These are phyloP conservation scores for Cephus runcator DNA, from an alignment of 2,888 invertebrate species.

Conservation along the genomic window DNA sequence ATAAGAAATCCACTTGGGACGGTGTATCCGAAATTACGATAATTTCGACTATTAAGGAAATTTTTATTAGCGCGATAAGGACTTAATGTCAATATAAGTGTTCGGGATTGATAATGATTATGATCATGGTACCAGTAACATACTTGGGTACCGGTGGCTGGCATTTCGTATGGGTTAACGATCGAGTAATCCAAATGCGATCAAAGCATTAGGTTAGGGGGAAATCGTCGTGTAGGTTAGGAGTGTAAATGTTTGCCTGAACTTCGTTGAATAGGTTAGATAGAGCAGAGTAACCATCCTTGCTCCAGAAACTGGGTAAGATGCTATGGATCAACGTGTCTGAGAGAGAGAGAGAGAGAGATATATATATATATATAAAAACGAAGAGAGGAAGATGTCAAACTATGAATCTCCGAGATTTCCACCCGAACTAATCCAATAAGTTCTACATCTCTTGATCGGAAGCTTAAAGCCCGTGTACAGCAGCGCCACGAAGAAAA, in stretches of 20 bases:
- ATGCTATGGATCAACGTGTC: not conserved
- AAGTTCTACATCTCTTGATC: conserved; percentile 27
- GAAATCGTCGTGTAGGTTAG: conserved; percentile 33
- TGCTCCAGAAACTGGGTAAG: not conserved
- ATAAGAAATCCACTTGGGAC: not conserved
- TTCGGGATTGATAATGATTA: not conserved
- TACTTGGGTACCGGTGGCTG: not conserved
- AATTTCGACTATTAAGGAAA: not conserved
- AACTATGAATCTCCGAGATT: conserved; percentile 40
- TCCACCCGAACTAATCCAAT: conserved; percentile 39
- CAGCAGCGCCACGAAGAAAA: not conserved
- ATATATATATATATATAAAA: not conserved
- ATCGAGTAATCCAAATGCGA: conserved; percentile 40
- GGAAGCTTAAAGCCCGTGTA: not conserved
- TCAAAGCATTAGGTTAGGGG: conserved; percentile 32
- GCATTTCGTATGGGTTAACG: conserved; percentile 23
- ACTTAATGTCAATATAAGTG: not conserved
- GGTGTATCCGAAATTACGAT: not conserved
- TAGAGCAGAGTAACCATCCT: not conserved
- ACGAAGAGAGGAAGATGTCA: not conserved
- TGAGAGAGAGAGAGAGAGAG: not conserved
- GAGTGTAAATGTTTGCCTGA: conserved; percentile 41
- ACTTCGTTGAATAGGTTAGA: not conserved
- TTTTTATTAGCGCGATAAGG: not conserved
- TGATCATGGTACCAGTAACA: not conserved